Evolutionary conservation across 2,888 invertebrate species (phyloP).

Genomic region (Stenoptilia bipunctidactyla): DNA sequence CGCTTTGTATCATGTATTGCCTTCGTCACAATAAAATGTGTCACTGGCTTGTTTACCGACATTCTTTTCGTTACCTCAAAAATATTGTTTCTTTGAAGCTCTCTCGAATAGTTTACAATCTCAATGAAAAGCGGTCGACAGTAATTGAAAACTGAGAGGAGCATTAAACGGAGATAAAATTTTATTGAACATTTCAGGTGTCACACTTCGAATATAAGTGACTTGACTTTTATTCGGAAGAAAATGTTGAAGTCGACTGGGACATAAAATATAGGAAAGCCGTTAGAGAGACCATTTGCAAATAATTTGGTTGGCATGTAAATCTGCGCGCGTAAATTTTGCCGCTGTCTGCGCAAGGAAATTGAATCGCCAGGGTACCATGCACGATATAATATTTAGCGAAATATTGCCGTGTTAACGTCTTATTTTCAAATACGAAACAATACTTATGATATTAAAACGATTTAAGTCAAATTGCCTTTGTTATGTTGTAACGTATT

Average conservation of each 20-base stretch:
- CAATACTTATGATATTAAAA: too few species aligned
- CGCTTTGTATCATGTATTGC: not conserved
- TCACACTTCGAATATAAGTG: not conserved
- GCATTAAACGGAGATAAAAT: too few species aligned
- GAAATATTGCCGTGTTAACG: constrained; percentile 29
- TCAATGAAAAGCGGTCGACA: too few species aligned
- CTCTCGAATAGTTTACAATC: too few species aligned
- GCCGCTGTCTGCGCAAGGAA: constrained; percentile 64
- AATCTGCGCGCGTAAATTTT: constrained; percentile 66
- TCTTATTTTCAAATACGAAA: not conserved
- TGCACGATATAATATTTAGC: constrained; percentile 51
- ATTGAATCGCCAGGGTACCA: constrained; percentile 65
- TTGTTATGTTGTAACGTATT: too few species aligned
- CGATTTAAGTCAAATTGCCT: too few species aligned
- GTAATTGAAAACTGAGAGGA: too few species aligned
- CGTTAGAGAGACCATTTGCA: constrained; percentile 52
- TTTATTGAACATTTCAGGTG: not conserved
- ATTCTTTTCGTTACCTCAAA: too few species aligned
- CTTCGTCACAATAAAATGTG: not conserved
- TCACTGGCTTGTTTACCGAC: not conserved
- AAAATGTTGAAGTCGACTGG: constrained; percentile 17
- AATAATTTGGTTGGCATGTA: constrained; percentile 64
- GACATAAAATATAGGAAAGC: constrained; percentile 53
- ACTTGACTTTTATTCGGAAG: constrained; percentile 1
- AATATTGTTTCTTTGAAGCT: too few species aligned